Base-by-base conservation (phyloP, 2,113 vertebrate genomes). In the Thymallus thymallus region DNA sequence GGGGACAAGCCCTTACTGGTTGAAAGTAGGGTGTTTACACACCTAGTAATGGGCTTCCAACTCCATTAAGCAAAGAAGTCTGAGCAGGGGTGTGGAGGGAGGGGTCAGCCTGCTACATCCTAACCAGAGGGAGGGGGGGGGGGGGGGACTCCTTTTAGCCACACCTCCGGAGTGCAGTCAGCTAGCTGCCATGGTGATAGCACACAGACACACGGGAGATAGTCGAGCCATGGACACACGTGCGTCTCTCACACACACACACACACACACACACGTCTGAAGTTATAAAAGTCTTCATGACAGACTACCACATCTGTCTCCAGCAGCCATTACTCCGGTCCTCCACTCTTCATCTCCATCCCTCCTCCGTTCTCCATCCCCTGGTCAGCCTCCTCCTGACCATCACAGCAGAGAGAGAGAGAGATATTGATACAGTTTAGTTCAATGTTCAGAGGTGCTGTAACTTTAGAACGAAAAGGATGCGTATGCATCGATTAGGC, bases 331-430 rank as follows among this genome's bases (percentile, higher is more conserved):
- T 93, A 91, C 45, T 83, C 88, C 22, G 86, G 87, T 2, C 73
- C 75, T 66, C 88, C 85, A 3, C 76, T 82, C 20, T 88, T 90
- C 5, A 91, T 71, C 35, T 93, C 92, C 92, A 93, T 93, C 12
- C 68, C 75, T 0, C 85, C 74, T 0, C 79, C 75, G 0, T 86
- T 86, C 29, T 82, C 86, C 68, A 85, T 86, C 56, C 16, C 71
- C 30, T 80, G 86, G 23, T 74, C 84, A 0, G 81, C 80, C 75
- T 91, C 90, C 75, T 91, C 92, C 92, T 94, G 84, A 58, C 23
- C n/a, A 73, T 80, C 35, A 41, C 0, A 32, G 6, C 66, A 29
- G 13, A 73, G 12, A 48, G 5, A 67, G 3, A 30, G 9, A 41
- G 35, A 41, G 9, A 41, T 10, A 3, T 41, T 10, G 16, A 12